Evolutionary conservation across 2,888 invertebrate species (phyloP), one percentile per base, ranked within the genome.

Genomic region (Metalampra italica): DNA sequence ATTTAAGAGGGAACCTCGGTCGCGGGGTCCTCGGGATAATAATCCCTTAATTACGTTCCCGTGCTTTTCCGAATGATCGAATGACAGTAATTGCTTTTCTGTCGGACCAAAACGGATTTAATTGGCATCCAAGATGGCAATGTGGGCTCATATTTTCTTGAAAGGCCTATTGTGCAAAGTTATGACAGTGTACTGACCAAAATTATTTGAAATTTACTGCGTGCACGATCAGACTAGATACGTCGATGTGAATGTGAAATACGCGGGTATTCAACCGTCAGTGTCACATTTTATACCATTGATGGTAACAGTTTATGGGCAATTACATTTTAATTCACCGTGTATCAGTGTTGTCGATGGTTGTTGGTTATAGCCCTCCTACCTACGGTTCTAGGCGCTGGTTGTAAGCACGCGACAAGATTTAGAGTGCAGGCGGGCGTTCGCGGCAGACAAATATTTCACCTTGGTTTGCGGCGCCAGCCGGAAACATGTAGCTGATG

Each of bases 51-150:
- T 83, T 79, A 76, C 76, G 71, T 72, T 71, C 68, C 68, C 64
- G 66, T 66, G 73, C 71, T 75, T 77, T 76, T 73, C 74, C 67
- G 68, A 81, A 74, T 78, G 78, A 79, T 81, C 77, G 77, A 78
- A 77, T 73, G 75, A 67, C 73, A 76, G 78, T 84, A 82, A 87
- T 86, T 82, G 80, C 76, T 77, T 78, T 78, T 76, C 75, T 69
- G 75, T 71, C 71, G 60, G 65, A 60, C 68, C 73, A 72, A 71
- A 79, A 75, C 71, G 61, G 66, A 66, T 68, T 77, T 78, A 82
- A 81, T 79, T 81, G 76, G 71, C 68, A 64, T 53, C 56, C 41
- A 47, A 52, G 61, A 63, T 60, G 57, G 57, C 57, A 56, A 61
- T 55, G 54, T 54, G 43, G 45, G 44, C 47, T 52, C 59, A 57